phyloP scores from a whole-genome alignment of 2,113 vertebrate species.

The Micromys minutus region DNA sequence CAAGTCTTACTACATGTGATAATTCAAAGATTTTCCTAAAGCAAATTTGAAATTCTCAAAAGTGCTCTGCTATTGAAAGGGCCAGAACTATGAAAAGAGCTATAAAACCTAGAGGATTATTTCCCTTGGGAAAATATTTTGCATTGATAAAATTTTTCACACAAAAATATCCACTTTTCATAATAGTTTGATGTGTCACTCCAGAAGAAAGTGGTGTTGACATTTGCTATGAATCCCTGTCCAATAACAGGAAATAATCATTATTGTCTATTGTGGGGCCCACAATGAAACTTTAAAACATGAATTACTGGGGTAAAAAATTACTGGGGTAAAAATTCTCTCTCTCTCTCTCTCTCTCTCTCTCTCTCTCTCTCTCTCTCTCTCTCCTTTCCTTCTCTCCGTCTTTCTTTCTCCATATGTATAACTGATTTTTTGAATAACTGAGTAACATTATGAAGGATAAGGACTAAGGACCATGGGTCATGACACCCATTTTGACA shows the following conservation, averaged over 20 bases:
- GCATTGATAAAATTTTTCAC: background rate
- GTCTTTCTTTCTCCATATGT: background rate
- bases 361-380: background rate
- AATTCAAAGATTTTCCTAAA: slow-evolving; percentile 54
- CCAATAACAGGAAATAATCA: background rate
- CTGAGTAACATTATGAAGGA: background rate
- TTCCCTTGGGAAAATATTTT: slow-evolving; percentile 47
- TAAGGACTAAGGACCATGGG: background rate
- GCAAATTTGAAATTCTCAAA: slow-evolving; percentile 48
- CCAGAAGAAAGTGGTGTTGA: background rate
- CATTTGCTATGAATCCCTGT: background rate
- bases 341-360: background rate
- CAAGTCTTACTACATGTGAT: slow-evolving; percentile 16
- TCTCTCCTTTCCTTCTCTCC: background rate
- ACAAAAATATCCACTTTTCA: slow-evolving; percentile 8
- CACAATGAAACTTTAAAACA: background rate
- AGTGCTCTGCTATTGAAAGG: slow-evolving; percentile 50
- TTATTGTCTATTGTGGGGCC: background rate
- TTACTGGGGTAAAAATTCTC: background rate
- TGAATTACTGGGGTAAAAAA: background rate
- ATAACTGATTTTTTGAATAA: background rate
- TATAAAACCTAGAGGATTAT: background rate
- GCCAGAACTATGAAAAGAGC: slow-evolving; percentile 18
- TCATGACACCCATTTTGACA: background rate
- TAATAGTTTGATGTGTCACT: background rate